Conservation (phyloP, 2,888 invertebrate genomes). For the Tryphoninae sp. region DNA sequence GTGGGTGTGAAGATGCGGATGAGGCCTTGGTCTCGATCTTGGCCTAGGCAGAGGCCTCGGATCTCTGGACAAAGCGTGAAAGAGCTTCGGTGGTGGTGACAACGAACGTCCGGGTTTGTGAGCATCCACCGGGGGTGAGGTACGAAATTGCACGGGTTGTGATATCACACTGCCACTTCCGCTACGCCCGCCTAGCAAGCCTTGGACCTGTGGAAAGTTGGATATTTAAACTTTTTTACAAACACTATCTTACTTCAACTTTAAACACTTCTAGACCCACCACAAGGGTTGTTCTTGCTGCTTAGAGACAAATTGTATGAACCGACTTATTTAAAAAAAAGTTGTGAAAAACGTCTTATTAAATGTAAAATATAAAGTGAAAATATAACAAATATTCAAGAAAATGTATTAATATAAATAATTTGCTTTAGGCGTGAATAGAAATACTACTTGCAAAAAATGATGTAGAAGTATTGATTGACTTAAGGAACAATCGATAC, state of each 20-base stretch:
- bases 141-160: slow-evolving; percentile 94
- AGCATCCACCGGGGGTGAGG: slow-evolving; percentile 94
- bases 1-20: slow-evolving; percentile 79
- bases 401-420: too few species aligned
- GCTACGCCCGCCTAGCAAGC: slow-evolving; percentile 83
- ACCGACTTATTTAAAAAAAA: too few species aligned
- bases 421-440: too few species aligned
- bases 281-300: too few species aligned
- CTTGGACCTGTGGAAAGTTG: slow-evolving; percentile 83
- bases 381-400: too few species aligned
- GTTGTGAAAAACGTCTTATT: too few species aligned
- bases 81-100: slow-evolving; percentile 82
- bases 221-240: slow-evolving; percentile 2
- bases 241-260: background rate
- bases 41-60: slow-evolving; percentile 71
- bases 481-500: too few species aligned
- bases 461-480: too few species aligned
- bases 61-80: slow-evolving; percentile 76
- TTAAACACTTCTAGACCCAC: background rate
- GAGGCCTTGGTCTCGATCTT: slow-evolving; percentile 81
- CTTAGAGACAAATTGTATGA: too few species aligned
- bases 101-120: slow-evolving; percentile 87
- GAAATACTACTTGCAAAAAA: too few species aligned
- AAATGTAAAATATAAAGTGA: too few species aligned
- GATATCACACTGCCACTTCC: slow-evolving; percentile 83